A percentile compares a stretch with the other conserved stretches of the same genome.
phyloP scores from a whole-genome alignment of 2,888 invertebrate genomes.

The Scaptomyza cyrtandrae region DNA sequence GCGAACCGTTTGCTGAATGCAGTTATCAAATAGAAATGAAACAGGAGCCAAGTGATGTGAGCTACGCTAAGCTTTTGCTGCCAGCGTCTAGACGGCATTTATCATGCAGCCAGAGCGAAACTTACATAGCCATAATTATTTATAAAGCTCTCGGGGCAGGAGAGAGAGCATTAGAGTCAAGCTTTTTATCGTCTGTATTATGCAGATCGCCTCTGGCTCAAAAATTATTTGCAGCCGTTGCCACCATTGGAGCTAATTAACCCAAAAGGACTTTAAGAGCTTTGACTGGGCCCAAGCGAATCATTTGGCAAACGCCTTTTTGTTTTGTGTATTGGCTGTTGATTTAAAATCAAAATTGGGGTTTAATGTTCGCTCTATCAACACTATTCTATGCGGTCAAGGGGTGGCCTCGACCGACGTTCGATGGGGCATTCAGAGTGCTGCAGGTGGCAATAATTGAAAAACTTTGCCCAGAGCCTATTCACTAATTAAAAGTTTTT shows the following conservation, averaged over 20 bases:
- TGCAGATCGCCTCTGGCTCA: slow-evolving; percentile 61
- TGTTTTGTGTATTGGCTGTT: slow-evolving; percentile 60
- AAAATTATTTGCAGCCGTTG: slow-evolving; percentile 62
- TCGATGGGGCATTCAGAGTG: slow-evolving; percentile 5
- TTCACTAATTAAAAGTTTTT: slow-evolving; percentile 75
- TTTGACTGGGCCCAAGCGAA: slow-evolving; percentile 39
- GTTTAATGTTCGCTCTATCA: slow-evolving; percentile 27
- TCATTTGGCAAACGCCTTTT: slow-evolving; percentile 50
- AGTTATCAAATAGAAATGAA: slow-evolving; percentile 66
- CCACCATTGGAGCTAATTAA: slow-evolving; percentile 53
- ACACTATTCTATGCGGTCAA: slow-evolving; percentile 48
- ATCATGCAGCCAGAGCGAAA: slow-evolving; percentile 59
- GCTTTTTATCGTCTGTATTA: slow-evolving; percentile 49
- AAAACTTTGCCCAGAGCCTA: slow-evolving; percentile 70
- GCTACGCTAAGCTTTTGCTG: slow-evolving; percentile 49
- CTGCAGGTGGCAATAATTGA: slow-evolving; percentile 77
- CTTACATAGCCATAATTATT: slow-evolving; percentile 44
- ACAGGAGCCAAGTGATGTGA: slow-evolving; percentile 31
- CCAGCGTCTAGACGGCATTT: slow-evolving; percentile 71
- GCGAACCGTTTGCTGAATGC: slow-evolving; percentile 30
- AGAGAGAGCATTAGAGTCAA: slow-evolving; percentile 28
- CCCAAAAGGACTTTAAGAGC: slow-evolving; percentile 28
- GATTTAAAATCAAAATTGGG: slow-evolving; percentile 68
- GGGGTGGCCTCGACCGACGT: neutral
- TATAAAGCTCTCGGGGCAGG: slow-evolving; percentile 22